Base-by-base conservation (phyloP, 2,888 invertebrate genomes). In the Plusia festucae region DNA sequence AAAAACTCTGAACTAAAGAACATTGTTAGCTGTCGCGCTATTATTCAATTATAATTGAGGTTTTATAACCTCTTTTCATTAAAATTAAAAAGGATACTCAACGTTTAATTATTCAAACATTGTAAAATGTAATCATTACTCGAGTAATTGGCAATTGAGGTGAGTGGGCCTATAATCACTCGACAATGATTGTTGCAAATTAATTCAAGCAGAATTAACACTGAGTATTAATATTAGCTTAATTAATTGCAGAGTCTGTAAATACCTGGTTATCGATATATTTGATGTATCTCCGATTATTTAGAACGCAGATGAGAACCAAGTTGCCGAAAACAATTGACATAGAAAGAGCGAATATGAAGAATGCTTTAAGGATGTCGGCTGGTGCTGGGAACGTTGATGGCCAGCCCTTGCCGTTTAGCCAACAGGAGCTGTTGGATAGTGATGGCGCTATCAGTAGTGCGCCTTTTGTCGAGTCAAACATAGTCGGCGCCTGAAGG, bases 231-330 rank as follows among this genome's bases (percentile, higher is more conserved):
- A n/a, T 16, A 54, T 51, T 62, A 18, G 11, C 1, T 27, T 30
- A 34, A 16, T 34, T 27, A 5, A 54, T 49, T 27, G 9, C 7
- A 0, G 9, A 30, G 53, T 5, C 15, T 22, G 32, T 11, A 60
- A 52, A 91, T 90, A 98, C 98, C 97, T 98, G 98, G 82, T 98
- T 97, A 88, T 98, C 98, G 82, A 98, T 98, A 87, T 98, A 98
- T 86, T 97, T 97, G 84, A 97, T 96, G 89, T 98, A 98, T 72
- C 97, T 96, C 59, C 97, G 96, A 90, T 97, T 98, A 91, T 98
- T 98, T 84, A 98, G 96, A 56, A 98, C 98, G 81, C 97, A 96
- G 78, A 98, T 98, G 30, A 98, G 96, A 69, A 98, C 94, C 55
- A 97, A 95, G 88, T 98, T 98, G 52, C 98, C 97, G 34, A 97